Conservation (phyloP, 2,888 invertebrate species). For the Margaritifera margaritifera region DNA sequence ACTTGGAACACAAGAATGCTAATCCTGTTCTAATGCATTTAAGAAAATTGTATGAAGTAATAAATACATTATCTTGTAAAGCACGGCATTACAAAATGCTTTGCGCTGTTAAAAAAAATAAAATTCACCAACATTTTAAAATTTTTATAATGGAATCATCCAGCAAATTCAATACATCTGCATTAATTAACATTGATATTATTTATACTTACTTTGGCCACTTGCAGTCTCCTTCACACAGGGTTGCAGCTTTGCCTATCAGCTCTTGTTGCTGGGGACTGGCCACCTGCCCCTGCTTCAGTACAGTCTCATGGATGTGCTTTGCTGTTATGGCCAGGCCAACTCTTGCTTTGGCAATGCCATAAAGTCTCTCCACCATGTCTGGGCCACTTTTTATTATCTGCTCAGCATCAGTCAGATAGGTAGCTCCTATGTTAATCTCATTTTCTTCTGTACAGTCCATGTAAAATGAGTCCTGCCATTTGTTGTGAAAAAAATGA, state of each 20-base stretch:
- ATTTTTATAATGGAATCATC: no score
- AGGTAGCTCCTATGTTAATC: constrained; percentile 22
- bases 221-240: constrained; percentile 35
- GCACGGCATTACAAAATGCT: no score
- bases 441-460: constrained; percentile 15
- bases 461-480: constrained; percentile 29
- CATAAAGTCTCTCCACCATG: constrained; percentile 37
- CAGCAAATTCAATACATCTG: no score
- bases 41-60: no score
- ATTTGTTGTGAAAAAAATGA: background rate
- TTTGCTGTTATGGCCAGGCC: constrained; percentile 47
- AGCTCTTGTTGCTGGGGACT: constrained; percentile 21
- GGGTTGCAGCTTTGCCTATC: constrained; percentile 34
- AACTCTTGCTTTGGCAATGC: constrained; percentile 43
- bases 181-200: no score
- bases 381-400: constrained; percentile 18
- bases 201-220: constrained; percentile 40
- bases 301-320: constrained; percentile 31
- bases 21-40: no score
- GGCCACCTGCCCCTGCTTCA: constrained; percentile 11
- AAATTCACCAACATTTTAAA: no score
- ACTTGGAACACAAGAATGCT: no score
- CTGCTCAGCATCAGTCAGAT: constrained; percentile 18
- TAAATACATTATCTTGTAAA: no score
- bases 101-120: no score